Base-by-base conservation (phyloP, 1,140 invertebrate genomes). In the Vanessa atalanta region DNA sequence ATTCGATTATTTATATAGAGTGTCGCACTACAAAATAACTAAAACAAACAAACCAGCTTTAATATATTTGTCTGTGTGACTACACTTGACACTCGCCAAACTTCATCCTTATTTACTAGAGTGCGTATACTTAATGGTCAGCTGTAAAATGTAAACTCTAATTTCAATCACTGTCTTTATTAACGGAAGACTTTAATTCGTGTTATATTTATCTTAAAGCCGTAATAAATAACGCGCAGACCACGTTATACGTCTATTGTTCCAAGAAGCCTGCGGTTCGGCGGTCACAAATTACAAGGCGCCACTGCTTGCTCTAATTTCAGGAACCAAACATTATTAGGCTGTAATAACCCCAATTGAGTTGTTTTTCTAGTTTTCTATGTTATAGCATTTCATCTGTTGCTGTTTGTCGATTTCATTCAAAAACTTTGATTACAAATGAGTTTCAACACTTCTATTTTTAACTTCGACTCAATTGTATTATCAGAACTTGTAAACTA, bases 251-350 rank as follows among this genome's bases (percentile, higher is more conserved):
- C 37, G 61, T 64, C 55, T 60, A 60, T 61, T 53, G 60, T 69
- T 74, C 66, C 31, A 55, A 70, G 72, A 74, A 64, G 72, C 65
- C 61, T 63, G 82, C 73, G 72, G 73, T 73, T 81, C 81, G 81
- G 82, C 83, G 67, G 70, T 75, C 70, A 74, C 79, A 90, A 89
- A 92, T 92, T 90, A 92, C 83, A 90, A 88, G 85, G 84, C 81
- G 68, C 70, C 72, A 48, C 72, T 76, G 84, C 81, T 80, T 81
- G 86, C 73, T 83, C 86, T 84, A 85, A 88, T 88, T 87, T 86
- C 86, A 87, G 83, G 79, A 72, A 72, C 82, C 83, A 89, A 89
- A 90, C 83, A 90, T 88, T 85, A 88, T 90, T 90, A 87, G 80
- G 78, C 82, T 80, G 77, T 87, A 87, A 88, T 88, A 83, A 85